These are phyloP conservation scores for Brenthis daphne DNA, from an alignment of 2,888 invertebrate genomes.

Conservation along the genomic window DNA sequence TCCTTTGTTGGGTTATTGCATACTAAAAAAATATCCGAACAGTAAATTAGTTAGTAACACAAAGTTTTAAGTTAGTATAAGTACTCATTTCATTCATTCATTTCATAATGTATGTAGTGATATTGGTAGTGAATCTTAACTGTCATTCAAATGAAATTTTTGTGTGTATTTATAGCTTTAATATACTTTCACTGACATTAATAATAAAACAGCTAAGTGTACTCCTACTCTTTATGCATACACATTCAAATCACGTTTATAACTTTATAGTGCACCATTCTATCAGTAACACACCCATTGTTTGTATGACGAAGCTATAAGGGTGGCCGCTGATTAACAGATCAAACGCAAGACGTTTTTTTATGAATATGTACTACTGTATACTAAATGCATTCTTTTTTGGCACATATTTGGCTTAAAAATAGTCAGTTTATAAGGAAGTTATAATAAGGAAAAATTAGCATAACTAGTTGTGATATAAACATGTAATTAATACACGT, in stretches of 20 bases:
- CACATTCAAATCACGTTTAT: conserved; percentile 8
- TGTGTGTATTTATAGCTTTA: not conserved
- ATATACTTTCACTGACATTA: not conserved
- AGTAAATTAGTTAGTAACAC: too few species aligned
- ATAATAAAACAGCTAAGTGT: not conserved
- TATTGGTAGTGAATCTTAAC: too few species aligned
- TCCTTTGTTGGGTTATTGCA: too few species aligned
- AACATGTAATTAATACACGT: too few species aligned
- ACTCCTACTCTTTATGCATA: conserved; percentile 20
- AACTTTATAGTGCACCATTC: conserved; percentile 34
- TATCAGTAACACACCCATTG: conserved; percentile 62
- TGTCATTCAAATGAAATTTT: too few species aligned
- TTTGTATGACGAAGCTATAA: conserved; percentile 43
- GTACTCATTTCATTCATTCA: too few species aligned
- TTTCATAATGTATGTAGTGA: too few species aligned
- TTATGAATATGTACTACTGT: not conserved
- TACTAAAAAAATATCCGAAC: too few species aligned
- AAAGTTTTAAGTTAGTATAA: too few species aligned
- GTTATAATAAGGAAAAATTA: too few species aligned
- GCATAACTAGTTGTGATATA: too few species aligned
- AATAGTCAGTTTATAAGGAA: not conserved
- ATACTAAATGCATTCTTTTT: not conserved
- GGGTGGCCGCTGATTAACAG: conserved; percentile 14
- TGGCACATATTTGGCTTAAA: not conserved
- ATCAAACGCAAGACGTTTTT: conserved; percentile 5